Conservation (phyloP, 2,888 invertebrate species). For the Clusia tigrina region DNA sequence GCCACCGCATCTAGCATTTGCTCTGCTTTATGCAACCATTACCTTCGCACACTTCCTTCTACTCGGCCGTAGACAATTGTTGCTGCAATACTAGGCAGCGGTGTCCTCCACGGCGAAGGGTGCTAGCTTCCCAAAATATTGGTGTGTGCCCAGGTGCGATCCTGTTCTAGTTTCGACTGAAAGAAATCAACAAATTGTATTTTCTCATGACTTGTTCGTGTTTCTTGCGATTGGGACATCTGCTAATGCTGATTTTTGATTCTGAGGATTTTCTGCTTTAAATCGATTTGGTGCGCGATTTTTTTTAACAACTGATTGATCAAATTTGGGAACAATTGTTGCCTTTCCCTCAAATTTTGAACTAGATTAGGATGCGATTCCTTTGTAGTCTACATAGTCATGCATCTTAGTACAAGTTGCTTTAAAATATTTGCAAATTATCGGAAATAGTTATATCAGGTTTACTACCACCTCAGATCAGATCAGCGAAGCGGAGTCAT, state of each 20-base stretch:
- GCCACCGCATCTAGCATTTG: not conserved
- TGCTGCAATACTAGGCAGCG: not conserved
- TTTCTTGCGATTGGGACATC: conserved; percentile 43
- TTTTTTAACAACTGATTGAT: too few species aligned
- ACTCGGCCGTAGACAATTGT: not conserved
- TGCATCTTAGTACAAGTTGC: too few species aligned
- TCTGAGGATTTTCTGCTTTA: conserved; percentile 20
- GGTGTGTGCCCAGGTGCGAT: not conserved
- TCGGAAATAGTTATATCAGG: too few species aligned
- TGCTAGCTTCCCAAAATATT: not conserved
- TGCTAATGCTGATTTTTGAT: conserved; percentile 33
- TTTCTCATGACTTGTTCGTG: conserved; percentile 43
- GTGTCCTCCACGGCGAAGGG: not conserved
- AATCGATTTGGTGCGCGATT: conserved; percentile 23
- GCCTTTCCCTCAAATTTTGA: too few species aligned
- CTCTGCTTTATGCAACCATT: not conserved
- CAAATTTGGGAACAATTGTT: too few species aligned
- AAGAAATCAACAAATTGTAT: conserved; percentile 17
- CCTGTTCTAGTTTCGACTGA: not conserved
- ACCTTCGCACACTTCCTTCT: not conserved
- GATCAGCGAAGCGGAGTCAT: too few species aligned
- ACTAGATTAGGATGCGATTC: too few species aligned
- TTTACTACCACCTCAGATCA: too few species aligned
- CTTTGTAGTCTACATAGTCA: too few species aligned
- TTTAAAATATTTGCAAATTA: too few species aligned